Conservation (phyloP, 2,797 vertebrate genomes). For the Artibeus lituratus region DNA sequence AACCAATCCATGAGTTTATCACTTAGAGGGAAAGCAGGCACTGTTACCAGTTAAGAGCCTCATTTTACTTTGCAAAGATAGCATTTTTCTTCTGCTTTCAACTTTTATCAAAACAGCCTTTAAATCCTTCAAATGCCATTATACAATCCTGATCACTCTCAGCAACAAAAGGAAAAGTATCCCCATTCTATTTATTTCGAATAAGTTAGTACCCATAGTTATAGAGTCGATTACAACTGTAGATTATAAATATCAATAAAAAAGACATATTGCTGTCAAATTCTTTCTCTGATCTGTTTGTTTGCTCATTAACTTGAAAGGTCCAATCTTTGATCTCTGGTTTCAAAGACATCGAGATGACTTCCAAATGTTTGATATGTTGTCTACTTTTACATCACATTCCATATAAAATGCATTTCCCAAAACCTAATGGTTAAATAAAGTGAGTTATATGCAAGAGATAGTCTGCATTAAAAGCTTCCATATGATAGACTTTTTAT, state of each 20-base stretch:
- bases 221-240: slow-evolving; percentile 70
- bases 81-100: slow-evolving; percentile 39
- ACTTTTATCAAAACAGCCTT: slow-evolving; percentile 38
- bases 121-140: slow-evolving; percentile 50
- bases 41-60: not conserved
- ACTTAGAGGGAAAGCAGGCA: not conserved
- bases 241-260: slow-evolving; percentile 74
- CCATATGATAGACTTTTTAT: slow-evolving; percentile 29
- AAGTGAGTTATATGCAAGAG: slow-evolving; percentile 60
- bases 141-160: not conserved
- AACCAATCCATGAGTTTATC: not conserved
- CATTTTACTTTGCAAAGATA: slow-evolving; percentile 36
- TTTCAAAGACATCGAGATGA: slow-evolving; percentile 76
- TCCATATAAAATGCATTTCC: slow-evolving; percentile 64
- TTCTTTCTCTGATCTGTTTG: slow-evolving; percentile 74
- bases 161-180: slow-evolving; percentile 37
- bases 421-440: slow-evolving; percentile 58
- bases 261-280: slow-evolving; percentile 74
- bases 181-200: slow-evolving; percentile 55
- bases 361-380: slow-evolving; percentile 76
- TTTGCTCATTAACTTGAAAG: slow-evolving; percentile 76
- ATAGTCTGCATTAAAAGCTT: not conserved
- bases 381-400: slow-evolving; percentile 65
- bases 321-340: slow-evolving; percentile 75
- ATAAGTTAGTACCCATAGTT: slow-evolving; percentile 50